These are phyloP conservation scores for Tricholauxania praeusta DNA, from an alignment of 2,888 invertebrate genomes.

Conservation along the genomic window DNA sequence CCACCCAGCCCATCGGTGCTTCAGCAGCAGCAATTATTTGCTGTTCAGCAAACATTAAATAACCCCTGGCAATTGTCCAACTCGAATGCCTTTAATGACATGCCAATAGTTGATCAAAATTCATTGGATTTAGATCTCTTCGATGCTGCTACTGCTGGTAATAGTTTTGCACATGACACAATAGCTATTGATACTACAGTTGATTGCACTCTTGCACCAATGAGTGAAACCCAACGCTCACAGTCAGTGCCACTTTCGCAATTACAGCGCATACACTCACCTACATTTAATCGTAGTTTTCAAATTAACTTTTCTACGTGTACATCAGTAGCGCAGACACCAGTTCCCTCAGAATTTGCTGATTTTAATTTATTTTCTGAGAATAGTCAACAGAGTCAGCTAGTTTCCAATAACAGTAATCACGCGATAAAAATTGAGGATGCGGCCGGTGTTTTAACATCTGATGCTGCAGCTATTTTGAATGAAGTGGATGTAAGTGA, in stretches of 20 bases:
- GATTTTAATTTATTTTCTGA: conserved; percentile 72
- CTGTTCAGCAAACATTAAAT: conserved; percentile 36
- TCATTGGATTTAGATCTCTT: conserved; percentile 63
- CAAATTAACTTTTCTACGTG: conserved; percentile 69
- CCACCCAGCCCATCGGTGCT: conserved; percentile 74
- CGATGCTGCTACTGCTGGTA: conserved; percentile 46
- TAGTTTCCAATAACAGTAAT: neutral
- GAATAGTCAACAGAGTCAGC: conserved; percentile 57
- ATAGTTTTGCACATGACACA: conserved; percentile 33
- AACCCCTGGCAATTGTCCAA: conserved; percentile 33
- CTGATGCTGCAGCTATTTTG: conserved; percentile 51
- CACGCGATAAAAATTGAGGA: conserved; percentile 50
- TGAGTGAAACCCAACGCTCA: conserved; percentile 70
- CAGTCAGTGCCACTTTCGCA: conserved; percentile 81
- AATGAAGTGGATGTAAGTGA: conserved; percentile 58
- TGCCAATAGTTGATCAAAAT: conserved; percentile 58
- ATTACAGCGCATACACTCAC: conserved; percentile 58
- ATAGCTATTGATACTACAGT: conserved; percentile 39
- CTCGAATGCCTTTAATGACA: conserved; percentile 35
- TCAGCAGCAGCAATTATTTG: conserved; percentile 25
- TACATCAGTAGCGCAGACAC: conserved; percentile 77
- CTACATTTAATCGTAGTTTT: conserved; percentile 57
- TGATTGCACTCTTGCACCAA: conserved; percentile 43
- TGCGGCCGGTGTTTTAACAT: conserved; percentile 47
- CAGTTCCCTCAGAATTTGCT: conserved; percentile 79